phyloP scores from a whole-genome alignment of 30 jellyfish, hydroid and myxozoan species.

The Mastigias papua region DNA sequence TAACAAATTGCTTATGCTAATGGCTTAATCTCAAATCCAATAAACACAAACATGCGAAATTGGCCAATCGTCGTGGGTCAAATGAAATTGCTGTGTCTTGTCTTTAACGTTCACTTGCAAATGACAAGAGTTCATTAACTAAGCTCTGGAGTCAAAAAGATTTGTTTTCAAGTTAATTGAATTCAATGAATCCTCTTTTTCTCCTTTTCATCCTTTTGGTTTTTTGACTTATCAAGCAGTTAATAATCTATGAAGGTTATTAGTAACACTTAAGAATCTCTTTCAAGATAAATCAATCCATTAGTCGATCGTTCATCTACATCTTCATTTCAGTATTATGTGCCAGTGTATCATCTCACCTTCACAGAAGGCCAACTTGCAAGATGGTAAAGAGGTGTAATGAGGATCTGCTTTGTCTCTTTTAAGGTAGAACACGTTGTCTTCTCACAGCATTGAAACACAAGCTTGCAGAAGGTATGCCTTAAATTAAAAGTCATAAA shows the following conservation, averaged over 20 bases:
- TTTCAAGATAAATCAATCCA: not conserved
- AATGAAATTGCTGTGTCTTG: slow-evolving; percentile 32
- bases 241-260: slow-evolving; percentile 13
- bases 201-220: slow-evolving; percentile 20
- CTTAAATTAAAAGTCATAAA: too few relatives aligned
- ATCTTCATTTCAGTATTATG: not conserved
- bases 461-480: too few relatives aligned
- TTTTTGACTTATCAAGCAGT: slow-evolving; percentile 36
- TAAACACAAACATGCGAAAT: slow-evolving; percentile 48
- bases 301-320: not conserved
- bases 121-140: slow-evolving; percentile 37
- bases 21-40: slow-evolving; percentile 71
- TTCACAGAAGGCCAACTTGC: not conserved
- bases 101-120: slow-evolving; percentile 32
- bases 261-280: not conserved
- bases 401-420: too few relatives aligned
- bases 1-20: slow-evolving; percentile 59
- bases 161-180: slow-evolving; percentile 32
- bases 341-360: not conserved
- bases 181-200: slow-evolving; percentile 62
- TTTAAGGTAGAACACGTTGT: too few relatives aligned
- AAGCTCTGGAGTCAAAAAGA: slow-evolving; percentile 67
- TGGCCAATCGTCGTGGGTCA: slow-evolving; percentile 39
- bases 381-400: not conserved
- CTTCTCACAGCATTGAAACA: too few relatives aligned